These are phyloP conservation scores for Ichneumoninae sp. DNA, from an alignment of 2,888 invertebrate genomes.

Conservation along the genomic window DNA sequence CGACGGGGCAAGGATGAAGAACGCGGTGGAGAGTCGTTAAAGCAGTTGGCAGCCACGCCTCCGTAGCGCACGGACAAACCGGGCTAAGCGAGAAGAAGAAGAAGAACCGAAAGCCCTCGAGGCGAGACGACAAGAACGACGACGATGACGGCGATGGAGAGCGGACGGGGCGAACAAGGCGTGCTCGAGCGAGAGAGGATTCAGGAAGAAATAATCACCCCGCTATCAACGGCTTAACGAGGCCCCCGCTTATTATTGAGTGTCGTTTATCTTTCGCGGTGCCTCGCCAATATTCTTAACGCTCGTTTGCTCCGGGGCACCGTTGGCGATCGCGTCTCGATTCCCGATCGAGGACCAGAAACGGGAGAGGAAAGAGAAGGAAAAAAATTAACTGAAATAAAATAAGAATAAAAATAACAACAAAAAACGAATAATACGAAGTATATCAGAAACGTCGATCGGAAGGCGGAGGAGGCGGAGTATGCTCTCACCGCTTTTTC, in stretches of 20 bases:
- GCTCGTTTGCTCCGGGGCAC: slow-evolving; percentile 13
- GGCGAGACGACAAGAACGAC: slow-evolving; percentile 43
- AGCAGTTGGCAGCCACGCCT: slow-evolving; percentile 78
- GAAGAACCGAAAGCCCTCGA: slow-evolving; percentile 72
- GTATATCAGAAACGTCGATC: slow-evolving; percentile 40
- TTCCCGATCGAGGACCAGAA: slow-evolving; percentile 22
- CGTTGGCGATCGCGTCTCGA: slow-evolving; percentile 16
- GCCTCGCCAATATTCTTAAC: slow-evolving; percentile 38
- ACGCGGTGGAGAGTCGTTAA: slow-evolving; percentile 74
- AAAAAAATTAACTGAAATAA: neutral
- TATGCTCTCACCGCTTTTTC: slow-evolving; percentile 55
- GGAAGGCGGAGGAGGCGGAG: slow-evolving; percentile 17
- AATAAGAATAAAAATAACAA: neutral
- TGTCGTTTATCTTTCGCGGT: slow-evolving; percentile 70
- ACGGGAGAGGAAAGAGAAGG: neutral
- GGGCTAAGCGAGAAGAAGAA: slow-evolving; percentile 58
- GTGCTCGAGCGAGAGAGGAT: slow-evolving; percentile 66
- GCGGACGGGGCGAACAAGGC: slow-evolving; percentile 55
- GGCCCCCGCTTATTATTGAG: slow-evolving; percentile 75
- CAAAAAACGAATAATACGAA: slow-evolving; percentile 11
- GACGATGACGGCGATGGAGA: slow-evolving; percentile 20
- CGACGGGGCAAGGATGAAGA: slow-evolving; percentile 27
- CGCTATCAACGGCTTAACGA: slow-evolving; percentile 77
- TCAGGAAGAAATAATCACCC: slow-evolving; percentile 75
- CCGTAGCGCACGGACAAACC: slow-evolving; percentile 64